Percentiles rank a stretch among this genome's conserved stretches.
Evolutionary conservation across 2,888 invertebrate species (phyloP).

Genomic region (Tholera decimalis): DNA sequence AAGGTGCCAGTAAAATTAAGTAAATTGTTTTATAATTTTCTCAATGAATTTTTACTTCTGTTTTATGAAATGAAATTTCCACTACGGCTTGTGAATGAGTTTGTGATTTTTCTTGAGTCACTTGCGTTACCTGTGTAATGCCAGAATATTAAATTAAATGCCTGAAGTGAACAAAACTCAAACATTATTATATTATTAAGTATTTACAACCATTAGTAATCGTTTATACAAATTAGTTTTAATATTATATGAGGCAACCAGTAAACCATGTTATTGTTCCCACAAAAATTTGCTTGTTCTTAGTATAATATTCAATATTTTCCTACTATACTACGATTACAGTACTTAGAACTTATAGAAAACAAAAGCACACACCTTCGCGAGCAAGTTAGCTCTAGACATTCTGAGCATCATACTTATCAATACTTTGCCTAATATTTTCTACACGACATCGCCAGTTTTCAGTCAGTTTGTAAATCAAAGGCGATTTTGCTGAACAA

Average conservation of each 20-base stretch:
- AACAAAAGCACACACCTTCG: no score
- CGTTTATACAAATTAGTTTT: neutral
- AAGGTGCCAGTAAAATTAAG: slow-evolving; percentile 34
- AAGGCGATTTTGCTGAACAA: slow-evolving; percentile 35
- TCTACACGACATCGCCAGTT: neutral
- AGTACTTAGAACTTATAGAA: no score
- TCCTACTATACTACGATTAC: no score
- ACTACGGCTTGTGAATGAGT: slow-evolving; percentile 12
- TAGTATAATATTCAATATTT: no score
- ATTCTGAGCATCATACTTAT: no score
- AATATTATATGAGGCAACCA: no score
- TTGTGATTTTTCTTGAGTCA: slow-evolving; percentile 6
- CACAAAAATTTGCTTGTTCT: no score
- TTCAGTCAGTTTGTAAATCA: slow-evolving; percentile 24
- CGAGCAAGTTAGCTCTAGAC: neutral
- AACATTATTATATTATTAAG: no score
- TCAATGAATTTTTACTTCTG: slow-evolving; percentile 28
- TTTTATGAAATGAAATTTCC: slow-evolving; percentile 34
- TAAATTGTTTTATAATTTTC: slow-evolving; percentile 50
- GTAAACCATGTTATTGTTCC: no score
- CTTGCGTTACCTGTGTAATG: slow-evolving; percentile 9
- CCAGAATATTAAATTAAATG: no score
- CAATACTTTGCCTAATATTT: neutral
- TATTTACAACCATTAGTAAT: no score
- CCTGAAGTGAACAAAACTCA: no score